phyloP scores from a whole-genome alignment of 23 tunicate species.

The Trididemnum miniatum region DNA sequence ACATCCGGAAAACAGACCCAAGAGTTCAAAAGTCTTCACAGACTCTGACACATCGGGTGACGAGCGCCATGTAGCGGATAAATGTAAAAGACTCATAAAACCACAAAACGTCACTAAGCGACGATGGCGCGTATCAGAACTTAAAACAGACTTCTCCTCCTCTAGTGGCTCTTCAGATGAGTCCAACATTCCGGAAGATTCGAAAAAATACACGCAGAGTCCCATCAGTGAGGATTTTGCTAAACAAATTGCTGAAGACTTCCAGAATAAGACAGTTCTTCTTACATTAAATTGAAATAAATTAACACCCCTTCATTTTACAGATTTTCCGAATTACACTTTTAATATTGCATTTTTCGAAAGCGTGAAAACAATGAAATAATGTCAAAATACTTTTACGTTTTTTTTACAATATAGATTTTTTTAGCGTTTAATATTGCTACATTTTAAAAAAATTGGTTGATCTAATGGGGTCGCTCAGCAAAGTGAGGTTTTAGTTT shows the following conservation, averaged over 20 bases:
- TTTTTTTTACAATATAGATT: too few relatives aligned
- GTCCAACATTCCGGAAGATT: background rate
- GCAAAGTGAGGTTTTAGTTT: too few relatives aligned
- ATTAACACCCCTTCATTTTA: too few relatives aligned
- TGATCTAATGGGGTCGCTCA: too few relatives aligned
- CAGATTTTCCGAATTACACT: too few relatives aligned
- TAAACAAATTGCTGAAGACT: background rate
- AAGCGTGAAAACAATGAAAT: too few relatives aligned
- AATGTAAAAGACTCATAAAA: background rate
- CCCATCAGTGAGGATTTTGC: background rate
- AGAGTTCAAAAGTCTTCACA: background rate
- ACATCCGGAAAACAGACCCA: background rate
- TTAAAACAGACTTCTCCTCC: background rate
- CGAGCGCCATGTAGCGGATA: background rate
- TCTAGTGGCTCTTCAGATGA: background rate
- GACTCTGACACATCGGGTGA: constrained; percentile 10
- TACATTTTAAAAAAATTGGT: too few relatives aligned
- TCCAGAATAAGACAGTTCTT: background rate
- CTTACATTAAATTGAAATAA: background rate
- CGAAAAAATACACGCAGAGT: too few relatives aligned
- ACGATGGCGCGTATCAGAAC: background rate
- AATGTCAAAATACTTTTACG: too few relatives aligned
- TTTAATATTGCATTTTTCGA: too few relatives aligned
- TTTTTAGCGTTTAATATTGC: too few relatives aligned
- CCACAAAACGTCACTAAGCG: background rate